phyloP scores from a whole-genome alignment of 2,888 invertebrate species.

The Melanargia galathea region DNA sequence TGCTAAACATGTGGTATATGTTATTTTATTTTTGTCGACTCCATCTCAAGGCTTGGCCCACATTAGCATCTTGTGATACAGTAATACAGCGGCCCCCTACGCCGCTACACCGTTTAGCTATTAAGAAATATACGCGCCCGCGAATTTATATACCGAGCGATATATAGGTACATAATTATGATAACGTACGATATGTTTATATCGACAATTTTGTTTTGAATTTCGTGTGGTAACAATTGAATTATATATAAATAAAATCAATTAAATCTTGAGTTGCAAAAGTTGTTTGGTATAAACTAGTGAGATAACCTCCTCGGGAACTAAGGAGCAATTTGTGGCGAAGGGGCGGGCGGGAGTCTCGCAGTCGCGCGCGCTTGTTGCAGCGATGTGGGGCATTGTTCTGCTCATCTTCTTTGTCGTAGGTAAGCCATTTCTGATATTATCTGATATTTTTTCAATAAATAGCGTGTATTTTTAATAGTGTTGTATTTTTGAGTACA shows the following conservation, averaged over 20 bases:
- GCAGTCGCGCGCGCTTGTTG: slow-evolving; percentile 44
- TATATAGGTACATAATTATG: too few species aligned
- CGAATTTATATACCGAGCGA: too few species aligned
- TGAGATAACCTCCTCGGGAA: slow-evolving; percentile 53
- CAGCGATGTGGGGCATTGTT: slow-evolving; percentile 53
- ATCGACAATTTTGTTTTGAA: not conserved
- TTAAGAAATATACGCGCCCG: slow-evolving; percentile 18
- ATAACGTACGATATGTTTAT: not conserved
- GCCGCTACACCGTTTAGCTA: slow-evolving; percentile 26
- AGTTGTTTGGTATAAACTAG: slow-evolving; percentile 39
- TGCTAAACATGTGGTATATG: slow-evolving; percentile 16
- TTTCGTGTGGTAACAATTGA: not conserved
- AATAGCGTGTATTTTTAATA: not conserved
- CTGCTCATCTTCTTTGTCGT: slow-evolving; percentile 60
- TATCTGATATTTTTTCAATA: not conserved
- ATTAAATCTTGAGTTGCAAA: slow-evolving; percentile 39
- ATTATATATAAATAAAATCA: slow-evolving; percentile 17
- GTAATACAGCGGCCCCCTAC: slow-evolving; percentile 30
- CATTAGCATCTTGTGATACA: slow-evolving; percentile 26
- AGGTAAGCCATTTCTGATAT: slow-evolving; percentile 50
- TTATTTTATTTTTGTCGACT: slow-evolving; percentile 26
- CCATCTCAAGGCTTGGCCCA: slow-evolving; percentile 27
- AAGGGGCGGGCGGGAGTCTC: slow-evolving; percentile 65
- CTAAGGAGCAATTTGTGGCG: slow-evolving; percentile 58
- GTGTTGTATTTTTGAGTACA: not conserved